Percentiles rank a stretch among this genome's conserved stretches.
Conservation (phyloP, 1,140 invertebrate species). For the Procambarus clarkii region DNA sequence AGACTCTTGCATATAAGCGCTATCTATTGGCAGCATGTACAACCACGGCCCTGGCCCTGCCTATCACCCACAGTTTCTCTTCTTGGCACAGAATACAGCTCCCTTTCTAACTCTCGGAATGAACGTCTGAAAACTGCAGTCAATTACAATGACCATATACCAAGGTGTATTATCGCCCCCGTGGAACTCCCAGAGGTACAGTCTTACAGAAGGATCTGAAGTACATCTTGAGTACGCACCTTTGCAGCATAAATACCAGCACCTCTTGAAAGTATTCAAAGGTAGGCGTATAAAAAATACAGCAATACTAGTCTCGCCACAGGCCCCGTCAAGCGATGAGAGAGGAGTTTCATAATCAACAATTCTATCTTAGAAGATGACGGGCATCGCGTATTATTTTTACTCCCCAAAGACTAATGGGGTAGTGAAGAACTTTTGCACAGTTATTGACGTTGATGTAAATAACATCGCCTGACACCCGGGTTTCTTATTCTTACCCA, state of each 20-base stretch:
- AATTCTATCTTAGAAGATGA: conserved; percentile 35
- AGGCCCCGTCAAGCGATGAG: conserved; percentile 13
- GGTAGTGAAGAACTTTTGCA: conserved; percentile 8
- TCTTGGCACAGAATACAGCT: neutral
- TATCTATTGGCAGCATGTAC: conserved; percentile 1
- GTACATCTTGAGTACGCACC: too few species aligned
- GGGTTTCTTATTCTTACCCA: neutral
- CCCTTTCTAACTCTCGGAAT: too few species aligned
- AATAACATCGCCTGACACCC: conserved; percentile 1
- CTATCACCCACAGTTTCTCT: neutral
- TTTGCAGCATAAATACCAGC: too few species aligned
- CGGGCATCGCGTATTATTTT: conserved; percentile 23
- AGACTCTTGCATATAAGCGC: conserved; percentile 14
- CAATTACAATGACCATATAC: too few species aligned
- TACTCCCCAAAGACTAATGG: conserved; percentile 1
- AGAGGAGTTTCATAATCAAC: conserved; percentile 26
- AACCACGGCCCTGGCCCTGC: neutral
- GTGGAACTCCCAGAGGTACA: too few species aligned
- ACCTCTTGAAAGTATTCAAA: neutral
- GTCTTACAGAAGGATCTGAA: too few species aligned
- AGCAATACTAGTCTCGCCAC: neutral
- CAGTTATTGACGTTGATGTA: conserved; percentile 28
- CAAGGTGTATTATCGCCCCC: too few species aligned
- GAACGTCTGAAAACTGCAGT: too few species aligned
- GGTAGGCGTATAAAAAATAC: neutral